Evolutionary conservation across 2,797 vertebrate genomes (phyloP).

Genomic region (Spheniscus humboldti): DNA sequence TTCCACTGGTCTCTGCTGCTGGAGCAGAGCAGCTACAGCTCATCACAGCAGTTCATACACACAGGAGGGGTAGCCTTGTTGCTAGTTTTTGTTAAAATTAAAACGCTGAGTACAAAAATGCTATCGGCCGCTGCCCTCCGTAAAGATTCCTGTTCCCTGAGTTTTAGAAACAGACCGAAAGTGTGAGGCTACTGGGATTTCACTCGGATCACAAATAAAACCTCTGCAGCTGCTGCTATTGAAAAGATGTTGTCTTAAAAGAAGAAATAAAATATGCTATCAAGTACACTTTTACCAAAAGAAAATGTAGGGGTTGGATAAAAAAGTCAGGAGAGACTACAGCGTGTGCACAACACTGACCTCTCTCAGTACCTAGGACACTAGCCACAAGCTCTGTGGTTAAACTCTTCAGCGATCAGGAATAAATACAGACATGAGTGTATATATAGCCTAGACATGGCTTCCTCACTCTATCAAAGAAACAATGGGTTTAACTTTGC

Average conservation of each 20-base stretch:
- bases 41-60: not conserved
- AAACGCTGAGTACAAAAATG: not conserved
- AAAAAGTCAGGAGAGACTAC: not conserved
- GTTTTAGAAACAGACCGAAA: not conserved
- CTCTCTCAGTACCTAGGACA: not conserved
- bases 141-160: not conserved
- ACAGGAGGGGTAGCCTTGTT: not conserved
- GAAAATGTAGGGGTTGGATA: not conserved
- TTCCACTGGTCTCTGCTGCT: not conserved
- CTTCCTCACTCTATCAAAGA: not conserved
- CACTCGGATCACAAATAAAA: not conserved
- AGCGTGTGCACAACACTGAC: not conserved
- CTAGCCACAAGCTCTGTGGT: not conserved
- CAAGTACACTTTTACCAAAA: not conserved
- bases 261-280: not conserved
- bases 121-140: not conserved
- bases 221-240: not conserved
- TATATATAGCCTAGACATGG: not conserved
- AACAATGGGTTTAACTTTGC: not conserved
- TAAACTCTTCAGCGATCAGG: not conserved
- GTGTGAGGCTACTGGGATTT: not conserved
- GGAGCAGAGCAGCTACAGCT: not conserved
- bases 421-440: not conserved
- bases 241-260: not conserved
- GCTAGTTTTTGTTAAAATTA: not conserved